These are phyloP conservation scores for Grammomys dolichurus DNA, from an alignment of 2,113 vertebrate genomes.

Conservation along the genomic window DNA sequence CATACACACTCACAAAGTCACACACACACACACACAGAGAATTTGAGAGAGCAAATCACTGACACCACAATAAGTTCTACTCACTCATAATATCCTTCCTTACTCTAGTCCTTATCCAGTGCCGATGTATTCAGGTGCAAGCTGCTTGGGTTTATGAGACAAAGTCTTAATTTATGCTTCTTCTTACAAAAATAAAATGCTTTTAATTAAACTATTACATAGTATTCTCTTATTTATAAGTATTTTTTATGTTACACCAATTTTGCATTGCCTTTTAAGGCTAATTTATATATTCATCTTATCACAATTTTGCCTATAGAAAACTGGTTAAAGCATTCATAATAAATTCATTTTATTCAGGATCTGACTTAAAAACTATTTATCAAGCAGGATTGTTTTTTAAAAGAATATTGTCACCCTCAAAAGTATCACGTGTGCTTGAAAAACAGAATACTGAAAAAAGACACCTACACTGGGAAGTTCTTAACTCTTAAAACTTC, in stretches of 20 bases:
- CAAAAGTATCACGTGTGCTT: neutral
- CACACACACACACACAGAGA: neutral
- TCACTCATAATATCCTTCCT: fast-evolving
- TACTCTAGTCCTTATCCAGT: neutral
- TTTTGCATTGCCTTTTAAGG: neutral
- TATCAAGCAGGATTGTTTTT: neutral
- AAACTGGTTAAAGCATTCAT: neutral
- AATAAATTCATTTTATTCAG: constrained; percentile 28
- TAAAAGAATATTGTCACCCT: neutral
- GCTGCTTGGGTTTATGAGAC: neutral
- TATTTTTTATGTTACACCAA: neutral
- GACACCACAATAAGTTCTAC: neutral
- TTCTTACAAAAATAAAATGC: neutral
- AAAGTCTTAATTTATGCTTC: neutral
- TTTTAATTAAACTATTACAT: neutral
- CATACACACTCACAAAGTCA: neutral
- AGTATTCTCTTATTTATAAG: neutral
- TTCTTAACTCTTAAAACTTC: neutral
- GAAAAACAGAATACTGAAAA: neutral
- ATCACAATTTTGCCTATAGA: neutral
- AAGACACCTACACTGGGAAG: neutral
- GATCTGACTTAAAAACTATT: neutral
- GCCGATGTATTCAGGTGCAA: neutral
- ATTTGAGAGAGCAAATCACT: no score
- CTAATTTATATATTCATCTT: neutral